A percentile compares a stretch with the other conserved stretches of the same genome.
phyloP scores from a whole-genome alignment of 2,888 invertebrate genomes.

The Ophonus ardosiacus region DNA sequence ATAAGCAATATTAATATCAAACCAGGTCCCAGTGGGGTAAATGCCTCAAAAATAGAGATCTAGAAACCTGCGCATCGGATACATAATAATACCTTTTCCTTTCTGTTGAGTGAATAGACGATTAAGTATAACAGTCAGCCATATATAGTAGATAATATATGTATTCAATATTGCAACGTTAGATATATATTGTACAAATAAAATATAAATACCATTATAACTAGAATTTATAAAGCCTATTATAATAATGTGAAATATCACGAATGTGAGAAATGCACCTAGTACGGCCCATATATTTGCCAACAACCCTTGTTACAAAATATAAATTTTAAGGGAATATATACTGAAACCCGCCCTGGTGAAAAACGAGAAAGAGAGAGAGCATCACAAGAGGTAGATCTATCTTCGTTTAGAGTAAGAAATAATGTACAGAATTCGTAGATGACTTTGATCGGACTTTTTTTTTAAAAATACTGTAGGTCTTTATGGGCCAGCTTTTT shows the following conservation, averaged over 20 bases:
- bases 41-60: constrained; percentile 20
- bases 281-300: neutral
- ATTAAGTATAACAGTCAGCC: constrained; percentile 53
- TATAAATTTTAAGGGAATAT: neutral
- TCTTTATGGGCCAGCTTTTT: no score
- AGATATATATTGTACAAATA: constrained; percentile 56
- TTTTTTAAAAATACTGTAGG: no score
- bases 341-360: no score
- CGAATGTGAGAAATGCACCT: constrained; percentile 47
- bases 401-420: no score
- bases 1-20: constrained; percentile 41
- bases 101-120: constrained; percentile 35
- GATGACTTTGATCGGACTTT: no score
- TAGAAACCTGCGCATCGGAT: constrained; percentile 6
- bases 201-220: constrained; percentile 57
- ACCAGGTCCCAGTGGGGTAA: constrained; percentile 11
- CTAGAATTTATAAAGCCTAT: constrained; percentile 60
- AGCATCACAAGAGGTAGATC: no score
- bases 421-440: no score
- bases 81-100: constrained; percentile 19
- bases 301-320: neutral
- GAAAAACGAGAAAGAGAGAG: no score
- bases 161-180: constrained; percentile 57
- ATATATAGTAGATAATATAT: constrained; percentile 55
- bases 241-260: constrained; percentile 50